Base-by-base conservation (phyloP, 2,797 vertebrate species). In the Microctenopoma steveboyesi region DNA sequence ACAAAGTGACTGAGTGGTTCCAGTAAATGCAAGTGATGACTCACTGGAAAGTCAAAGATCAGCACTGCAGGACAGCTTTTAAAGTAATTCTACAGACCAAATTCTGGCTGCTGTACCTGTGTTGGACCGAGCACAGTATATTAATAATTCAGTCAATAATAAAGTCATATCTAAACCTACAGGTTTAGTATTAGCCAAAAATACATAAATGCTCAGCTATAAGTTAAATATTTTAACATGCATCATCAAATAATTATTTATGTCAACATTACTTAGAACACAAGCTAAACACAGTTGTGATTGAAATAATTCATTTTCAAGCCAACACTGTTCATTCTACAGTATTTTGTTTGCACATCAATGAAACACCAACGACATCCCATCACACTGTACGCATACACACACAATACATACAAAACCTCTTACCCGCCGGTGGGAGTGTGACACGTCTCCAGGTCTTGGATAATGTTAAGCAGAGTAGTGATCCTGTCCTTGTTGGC, bases 401-500 rank as follows among this genome's bases (percentile, higher is more conserved):
- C n/a, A 18, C 30, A 12, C 37, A 28, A 15, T 51, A 22, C 27
- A 55, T 7, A 55, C 51, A 48, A 42, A n/a, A 5, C 64, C 27
- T 83, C 92, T 91, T 95, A 98, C 97, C 96, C 94, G 87, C 94
- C 94, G 73, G 91, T 95, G 79, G 96, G 95, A 68, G 94, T 94
- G 65, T 95, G 94, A 86, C 94, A 94, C 78, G 92, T 96, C 94
- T 99, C 97, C 93, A 99, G 88, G 91, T 98, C 96, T 89, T 98
- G 96, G 91, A 99, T 98, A 90, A 98, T 96, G 92, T 98, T 96
- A 86, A 99, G 89, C 81, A 99, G 95, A 78, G 95, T 96, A 64
- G 96, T 95, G 91, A 99, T 97, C 93, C 96, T 95, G 93, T 96
- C 94, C 88, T 97, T 95, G 87, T 98, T 99, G 5, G 96, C 95